These are phyloP conservation scores for Molorchus minor DNA, from an alignment of 2,888 invertebrate genomes.

Conservation along the genomic window DNA sequence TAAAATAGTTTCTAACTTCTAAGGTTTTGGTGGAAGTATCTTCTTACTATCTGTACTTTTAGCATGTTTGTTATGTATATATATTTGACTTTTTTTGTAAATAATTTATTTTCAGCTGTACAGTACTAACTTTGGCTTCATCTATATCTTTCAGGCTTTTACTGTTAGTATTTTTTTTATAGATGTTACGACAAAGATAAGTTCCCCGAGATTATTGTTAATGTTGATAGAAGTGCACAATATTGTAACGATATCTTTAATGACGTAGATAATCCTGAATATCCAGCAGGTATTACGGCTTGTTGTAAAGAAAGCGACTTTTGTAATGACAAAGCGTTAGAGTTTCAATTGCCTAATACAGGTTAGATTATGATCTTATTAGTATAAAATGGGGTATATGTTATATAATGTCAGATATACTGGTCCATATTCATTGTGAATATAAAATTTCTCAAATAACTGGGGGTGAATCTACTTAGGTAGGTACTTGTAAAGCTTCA, in stretches of 20 bases:
- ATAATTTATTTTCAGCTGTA: slow-evolving; percentile 21
- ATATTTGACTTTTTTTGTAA: slow-evolving; percentile 4
- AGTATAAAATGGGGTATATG: slow-evolving; percentile 29
- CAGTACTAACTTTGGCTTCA: slow-evolving; percentile 31
- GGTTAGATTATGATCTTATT: slow-evolving; percentile 27
- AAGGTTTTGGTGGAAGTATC: slow-evolving; percentile 22
- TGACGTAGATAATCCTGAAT: slow-evolving; percentile 45
- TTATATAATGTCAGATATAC: slow-evolving; percentile 21
- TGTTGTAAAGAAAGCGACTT: slow-evolving; percentile 76
- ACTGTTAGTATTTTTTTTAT: slow-evolving; percentile 47
- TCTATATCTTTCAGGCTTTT: slow-evolving; percentile 25
- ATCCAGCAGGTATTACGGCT: slow-evolving; percentile 46
- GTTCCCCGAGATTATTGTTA: slow-evolving; percentile 47
- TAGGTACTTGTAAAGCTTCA: too few relatives aligned
- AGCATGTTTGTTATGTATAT: slow-evolving; percentile 1
- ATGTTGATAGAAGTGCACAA: slow-evolving; percentile 48
- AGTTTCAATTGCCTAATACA: slow-evolving; percentile 27
- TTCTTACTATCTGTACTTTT: slow-evolving; percentile 5
- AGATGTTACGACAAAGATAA: slow-evolving; percentile 52
- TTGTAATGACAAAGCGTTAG: slow-evolving; percentile 68
- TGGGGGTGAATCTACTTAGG: too few relatives aligned
- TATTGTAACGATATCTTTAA: slow-evolving; percentile 52
- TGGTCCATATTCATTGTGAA: slow-evolving; percentile 29
- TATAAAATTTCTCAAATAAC: too few relatives aligned
- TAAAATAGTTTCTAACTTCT: too few relatives aligned